Conservation (phyloP, 2,797 vertebrate species). For the Eremophila alpestris region DNA sequence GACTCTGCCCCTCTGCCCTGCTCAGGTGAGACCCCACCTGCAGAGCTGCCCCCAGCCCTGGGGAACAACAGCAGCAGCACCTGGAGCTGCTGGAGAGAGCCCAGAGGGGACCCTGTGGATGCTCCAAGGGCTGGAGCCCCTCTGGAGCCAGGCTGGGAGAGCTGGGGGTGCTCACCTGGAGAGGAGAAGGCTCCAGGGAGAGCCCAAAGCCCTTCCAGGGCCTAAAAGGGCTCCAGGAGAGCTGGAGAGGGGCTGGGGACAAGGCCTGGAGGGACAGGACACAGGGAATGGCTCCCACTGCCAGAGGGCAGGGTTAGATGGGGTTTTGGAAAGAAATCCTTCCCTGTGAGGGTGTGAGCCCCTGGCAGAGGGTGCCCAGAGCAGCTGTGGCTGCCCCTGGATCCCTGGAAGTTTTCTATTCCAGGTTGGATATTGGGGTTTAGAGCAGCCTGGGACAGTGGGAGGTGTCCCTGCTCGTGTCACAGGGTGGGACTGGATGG, state of each 20-base stretch:
- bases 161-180: background rate
- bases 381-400: background rate
- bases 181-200: fast-evolving
- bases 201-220: fast-evolving
- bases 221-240: background rate
- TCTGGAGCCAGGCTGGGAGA: background rate
- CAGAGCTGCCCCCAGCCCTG: background rate
- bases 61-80: fast-evolving
- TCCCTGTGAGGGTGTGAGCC: fast-evolving
- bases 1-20: background rate
- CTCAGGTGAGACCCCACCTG: background rate
- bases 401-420: background rate
- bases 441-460: fast-evolving
- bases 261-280: fast-evolving
- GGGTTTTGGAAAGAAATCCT: background rate
- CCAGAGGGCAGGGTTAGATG: background rate
- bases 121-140: background rate
- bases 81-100: background rate
- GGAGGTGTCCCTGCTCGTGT: background rate
- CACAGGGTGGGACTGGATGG: background rate
- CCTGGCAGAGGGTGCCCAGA: background rate
- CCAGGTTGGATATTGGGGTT: fast-evolving
- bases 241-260: background rate
- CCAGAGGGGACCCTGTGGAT: fast-evolving
- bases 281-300: background rate